phyloP scores from a whole-genome alignment of 2,888 invertebrate genomes.

The Antheraea yamamai region DNA sequence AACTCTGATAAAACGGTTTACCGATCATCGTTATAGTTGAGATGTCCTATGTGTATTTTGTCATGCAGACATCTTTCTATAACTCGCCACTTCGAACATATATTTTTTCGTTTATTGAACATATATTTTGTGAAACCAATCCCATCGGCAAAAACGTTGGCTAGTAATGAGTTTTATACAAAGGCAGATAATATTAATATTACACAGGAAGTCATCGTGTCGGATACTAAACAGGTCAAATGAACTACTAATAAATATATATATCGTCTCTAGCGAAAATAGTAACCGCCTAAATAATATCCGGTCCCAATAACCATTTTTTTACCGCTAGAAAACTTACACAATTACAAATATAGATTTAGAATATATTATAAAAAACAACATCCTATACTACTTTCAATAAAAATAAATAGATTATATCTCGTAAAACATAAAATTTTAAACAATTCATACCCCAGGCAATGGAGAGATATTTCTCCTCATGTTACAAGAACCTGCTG shows the following conservation, averaged over 20 bases:
- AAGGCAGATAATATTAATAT: background rate
- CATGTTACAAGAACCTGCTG: constrained; percentile 42
- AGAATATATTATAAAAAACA: background rate
- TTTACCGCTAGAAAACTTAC: background rate
- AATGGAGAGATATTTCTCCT: constrained; percentile 30
- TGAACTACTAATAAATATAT: background rate
- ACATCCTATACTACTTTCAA: background rate
- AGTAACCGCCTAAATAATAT: background rate
- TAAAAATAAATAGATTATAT: background rate
- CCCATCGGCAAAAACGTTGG: background rate
- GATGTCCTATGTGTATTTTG: too few relatives aligned
- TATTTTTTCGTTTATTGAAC: too few relatives aligned
- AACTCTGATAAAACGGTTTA: too few relatives aligned
- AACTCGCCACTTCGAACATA: too few relatives aligned
- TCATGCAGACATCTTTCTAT: too few relatives aligned
- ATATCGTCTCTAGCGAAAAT: background rate
- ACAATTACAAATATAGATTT: background rate
- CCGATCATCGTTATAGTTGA: too few relatives aligned
- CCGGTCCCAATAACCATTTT: background rate
- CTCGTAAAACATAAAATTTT: constrained; percentile 18
- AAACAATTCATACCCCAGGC: constrained; percentile 19
- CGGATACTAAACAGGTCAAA: background rate
- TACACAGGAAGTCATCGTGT: background rate
- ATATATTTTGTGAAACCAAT: background rate
- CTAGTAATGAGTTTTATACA: background rate